Base-by-base conservation (phyloP, 2,113 vertebrate species). In the Rattus norvegicus region DNA sequence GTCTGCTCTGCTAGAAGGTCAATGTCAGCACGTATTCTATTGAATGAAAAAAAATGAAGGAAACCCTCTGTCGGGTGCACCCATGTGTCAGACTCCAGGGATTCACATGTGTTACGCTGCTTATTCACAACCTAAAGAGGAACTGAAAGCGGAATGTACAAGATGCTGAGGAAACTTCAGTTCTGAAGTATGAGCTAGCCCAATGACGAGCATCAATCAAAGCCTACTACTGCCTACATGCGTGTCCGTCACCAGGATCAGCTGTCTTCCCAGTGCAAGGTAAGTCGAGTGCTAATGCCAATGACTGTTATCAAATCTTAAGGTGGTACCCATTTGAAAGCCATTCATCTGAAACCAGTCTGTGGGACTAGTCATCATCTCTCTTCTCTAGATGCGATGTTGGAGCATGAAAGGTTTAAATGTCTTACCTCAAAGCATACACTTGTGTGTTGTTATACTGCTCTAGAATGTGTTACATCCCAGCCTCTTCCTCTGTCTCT, bases 131-230 rank as follows among this genome's bases (percentile, higher is more conserved):
- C 17, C 39, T 43, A 73, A 87, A 90, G 85, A 93, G 39, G 20
- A 81, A 89, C 16, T 7, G 11, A 73, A 90, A 90, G 47, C 63
- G 43, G 33, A 69, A 69, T 43, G 3, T 1, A 43, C 4, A 19
- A 61, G 73, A 43, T 26, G 47, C 86, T 30, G 88, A 63, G 91
- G 88, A 56, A 92, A 95, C 81, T 28, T 13, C 52, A 93, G 20
- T 93, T 95, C 10, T 54, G 43, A 88, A 30, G 79, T 81, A 72
- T n/a, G 69, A 81, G 30, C 75, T 96, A 59, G 75, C 5, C 70
- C 81, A 56, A 76, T 11, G 39, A 59, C 13, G 79, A 54, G 67
- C 63, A 30, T 86, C 63, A 24, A 33, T 86, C 49, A 75, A 92
- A 47, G n/a, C 36, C n/a, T 69, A 63, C 75, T 47, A 36, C 7